Evolutionary conservation across 2,113 vertebrate species (phyloP).

Genomic region (Seriola dumerili): DNA sequence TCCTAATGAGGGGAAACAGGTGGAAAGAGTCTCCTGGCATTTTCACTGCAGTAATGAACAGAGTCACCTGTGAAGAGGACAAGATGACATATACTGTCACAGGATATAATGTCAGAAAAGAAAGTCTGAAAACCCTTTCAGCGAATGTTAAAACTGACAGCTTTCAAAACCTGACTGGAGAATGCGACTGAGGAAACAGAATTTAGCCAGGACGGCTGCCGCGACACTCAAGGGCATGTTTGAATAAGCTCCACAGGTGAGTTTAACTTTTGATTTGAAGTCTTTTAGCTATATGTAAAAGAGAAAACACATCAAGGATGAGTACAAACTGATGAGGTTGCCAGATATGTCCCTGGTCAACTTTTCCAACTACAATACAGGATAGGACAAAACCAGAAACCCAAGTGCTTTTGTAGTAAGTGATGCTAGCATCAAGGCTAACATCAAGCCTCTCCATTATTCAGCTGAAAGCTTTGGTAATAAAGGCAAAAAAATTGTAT

Average conservation of each 20-base stretch:
- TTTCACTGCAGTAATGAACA: background rate
- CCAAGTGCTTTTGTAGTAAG: background rate
- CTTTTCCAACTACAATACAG: background rate
- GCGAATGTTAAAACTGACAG: background rate
- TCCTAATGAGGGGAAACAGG: background rate
- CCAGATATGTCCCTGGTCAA: background rate
- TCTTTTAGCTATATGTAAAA: background rate
- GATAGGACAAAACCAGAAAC: background rate
- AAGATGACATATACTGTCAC: slow-evolving; percentile 16
- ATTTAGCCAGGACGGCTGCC: background rate
- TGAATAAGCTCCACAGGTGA: background rate
- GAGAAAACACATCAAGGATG: background rate
- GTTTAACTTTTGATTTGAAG: background rate
- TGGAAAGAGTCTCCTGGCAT: background rate
- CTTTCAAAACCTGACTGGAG: background rate
- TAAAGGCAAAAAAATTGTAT: background rate
- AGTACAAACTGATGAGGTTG: background rate
- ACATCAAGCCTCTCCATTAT: background rate
- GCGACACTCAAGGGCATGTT: background rate
- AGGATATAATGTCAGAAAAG: slow-evolving; percentile 16
- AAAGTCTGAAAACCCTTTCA: slow-evolving; percentile 8
- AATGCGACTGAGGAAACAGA: background rate
- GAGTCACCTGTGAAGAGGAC: slow-evolving; percentile 14
- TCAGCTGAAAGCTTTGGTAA: background rate
- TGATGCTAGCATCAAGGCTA: background rate